phyloP scores from a whole-genome alignment of 1,140 invertebrate species.

The Drosophila melanica region DNA sequence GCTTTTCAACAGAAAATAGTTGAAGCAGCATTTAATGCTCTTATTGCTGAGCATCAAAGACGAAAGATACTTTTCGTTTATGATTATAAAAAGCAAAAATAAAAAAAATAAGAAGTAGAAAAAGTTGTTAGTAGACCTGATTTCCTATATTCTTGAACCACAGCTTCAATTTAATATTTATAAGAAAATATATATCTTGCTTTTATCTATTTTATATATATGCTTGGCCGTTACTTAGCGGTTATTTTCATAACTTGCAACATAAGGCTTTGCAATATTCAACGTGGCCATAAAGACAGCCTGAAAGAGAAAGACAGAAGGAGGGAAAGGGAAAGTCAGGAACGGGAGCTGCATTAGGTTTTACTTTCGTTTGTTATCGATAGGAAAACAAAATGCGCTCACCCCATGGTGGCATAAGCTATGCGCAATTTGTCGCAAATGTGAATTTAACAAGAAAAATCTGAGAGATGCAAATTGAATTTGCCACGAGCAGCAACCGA shows the following conservation, averaged over 20 bases:
- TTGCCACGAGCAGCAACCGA: constrained; percentile 35
- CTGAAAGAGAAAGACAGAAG: neutral
- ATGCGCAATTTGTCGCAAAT: constrained; percentile 30
- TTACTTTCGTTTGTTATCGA: constrained; percentile 12
- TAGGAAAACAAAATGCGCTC: neutral
- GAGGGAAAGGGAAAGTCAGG: neutral
- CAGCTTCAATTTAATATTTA: too few species aligned
- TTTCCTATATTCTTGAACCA: too few species aligned
- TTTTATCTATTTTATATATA: too few species aligned
- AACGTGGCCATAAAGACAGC: constrained; percentile 27
- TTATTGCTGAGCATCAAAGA: neutral
- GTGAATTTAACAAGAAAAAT: constrained; percentile 46
- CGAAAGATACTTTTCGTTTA: too few species aligned
- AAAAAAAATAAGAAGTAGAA: too few species aligned
- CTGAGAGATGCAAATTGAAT: constrained; percentile 56
- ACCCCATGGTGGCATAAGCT: constrained; percentile 13
- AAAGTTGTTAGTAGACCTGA: too few species aligned
- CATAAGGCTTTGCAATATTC: constrained; percentile 23
- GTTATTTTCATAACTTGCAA: constrained; percentile 4
- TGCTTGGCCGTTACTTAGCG: neutral
- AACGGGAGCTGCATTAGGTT: constrained; percentile 18
- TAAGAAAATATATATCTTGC: too few species aligned
- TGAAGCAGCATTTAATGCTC: neutral
- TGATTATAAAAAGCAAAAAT: too few species aligned
- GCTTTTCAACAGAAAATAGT: constrained; percentile 24